Conservation (phyloP, 1,140 invertebrate species). For the Trachelipus rathkii region DNA sequence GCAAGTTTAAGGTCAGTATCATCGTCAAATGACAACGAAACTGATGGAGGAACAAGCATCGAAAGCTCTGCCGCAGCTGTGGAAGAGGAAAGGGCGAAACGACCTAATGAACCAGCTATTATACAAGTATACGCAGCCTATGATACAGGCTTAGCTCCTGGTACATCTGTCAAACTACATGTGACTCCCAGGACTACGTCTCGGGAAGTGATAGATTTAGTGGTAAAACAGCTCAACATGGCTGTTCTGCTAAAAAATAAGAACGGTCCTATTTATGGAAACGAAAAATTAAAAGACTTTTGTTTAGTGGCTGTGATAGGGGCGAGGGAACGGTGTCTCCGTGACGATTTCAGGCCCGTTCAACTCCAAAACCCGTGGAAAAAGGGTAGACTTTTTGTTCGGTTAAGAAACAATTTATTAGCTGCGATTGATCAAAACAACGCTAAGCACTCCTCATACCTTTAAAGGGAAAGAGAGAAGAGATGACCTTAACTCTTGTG, state of each 20-base stretch:
- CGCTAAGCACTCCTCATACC: conserved; percentile 49
- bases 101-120: conserved; percentile 50
- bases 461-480: not conserved
- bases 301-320: conserved; percentile 92
- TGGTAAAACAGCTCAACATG: conserved; percentile 90
- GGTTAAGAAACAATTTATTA: conserved; percentile 79
- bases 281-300: conserved; percentile 65
- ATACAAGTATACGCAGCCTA: conserved; percentile 86
- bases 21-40: conserved; percentile 42
- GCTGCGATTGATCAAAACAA: conserved; percentile 73
- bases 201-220: conserved; percentile 86
- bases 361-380: conserved; percentile 93
- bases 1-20: conserved; percentile 41
- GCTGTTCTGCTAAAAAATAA: conserved; percentile 79
- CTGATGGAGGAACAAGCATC: conserved; percentile 32
- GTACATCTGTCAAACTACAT: conserved; percentile 87
- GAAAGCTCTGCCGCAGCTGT: conserved; percentile 55
- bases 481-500: no score
- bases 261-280: conserved; percentile 74
- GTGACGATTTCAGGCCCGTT: conserved; percentile 87
- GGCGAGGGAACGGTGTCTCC: conserved; percentile 79
- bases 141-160: conserved; percentile 83
- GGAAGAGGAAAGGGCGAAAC: conserved; percentile 46
- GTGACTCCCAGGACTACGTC: conserved; percentile 85
- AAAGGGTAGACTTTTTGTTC: conserved; percentile 82